phyloP scores from a whole-genome alignment of 92 coral and sea anemone species.

The Parazoanthus darwini region DNA sequence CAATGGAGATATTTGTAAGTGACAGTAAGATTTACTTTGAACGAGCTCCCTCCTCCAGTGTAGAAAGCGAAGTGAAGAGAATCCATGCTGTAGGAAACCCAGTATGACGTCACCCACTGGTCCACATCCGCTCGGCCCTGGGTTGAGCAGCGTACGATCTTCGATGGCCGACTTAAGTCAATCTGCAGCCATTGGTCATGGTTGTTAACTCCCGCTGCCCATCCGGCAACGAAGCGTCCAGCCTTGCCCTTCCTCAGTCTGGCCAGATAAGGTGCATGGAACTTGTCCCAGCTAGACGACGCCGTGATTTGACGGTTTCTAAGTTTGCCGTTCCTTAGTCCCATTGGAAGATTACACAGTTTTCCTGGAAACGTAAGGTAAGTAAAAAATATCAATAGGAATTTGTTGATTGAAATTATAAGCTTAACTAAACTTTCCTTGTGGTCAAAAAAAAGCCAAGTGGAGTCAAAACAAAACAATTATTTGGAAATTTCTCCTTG shows the following conservation, averaged over 20 bases:
- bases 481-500: too few species aligned
- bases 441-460: too few species aligned
- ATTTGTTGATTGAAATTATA: too few species aligned
- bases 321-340: slow-evolving; percentile 14
- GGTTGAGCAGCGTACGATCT: slow-evolving; percentile 38
- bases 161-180: slow-evolving; percentile 19
- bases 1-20: not conserved
- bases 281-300: slow-evolving; percentile 40
- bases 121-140: slow-evolving; percentile 39
- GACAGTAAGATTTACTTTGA: slow-evolving; percentile 13
- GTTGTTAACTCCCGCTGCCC: slow-evolving; percentile 38
- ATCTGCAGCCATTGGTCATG: slow-evolving; percentile 41
- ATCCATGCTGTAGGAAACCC: slow-evolving; percentile 38
- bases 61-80: slow-evolving; percentile 37
- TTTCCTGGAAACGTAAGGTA: not conserved
- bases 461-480: too few species aligned
- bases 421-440: too few species aligned
- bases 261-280: slow-evolving; percentile 33
- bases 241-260: slow-evolving; percentile 19
- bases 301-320: slow-evolving; percentile 29
- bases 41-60: slow-evolving; percentile 14
- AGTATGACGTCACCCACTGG: slow-evolving; percentile 43
- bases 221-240: slow-evolving; percentile 34
- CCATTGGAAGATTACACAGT: slow-evolving; percentile 28
- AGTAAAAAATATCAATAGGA: too few species aligned